phyloP scores from a whole-genome alignment of 1,140 invertebrate genomes.

The Hydropsyche tenuis region DNA sequence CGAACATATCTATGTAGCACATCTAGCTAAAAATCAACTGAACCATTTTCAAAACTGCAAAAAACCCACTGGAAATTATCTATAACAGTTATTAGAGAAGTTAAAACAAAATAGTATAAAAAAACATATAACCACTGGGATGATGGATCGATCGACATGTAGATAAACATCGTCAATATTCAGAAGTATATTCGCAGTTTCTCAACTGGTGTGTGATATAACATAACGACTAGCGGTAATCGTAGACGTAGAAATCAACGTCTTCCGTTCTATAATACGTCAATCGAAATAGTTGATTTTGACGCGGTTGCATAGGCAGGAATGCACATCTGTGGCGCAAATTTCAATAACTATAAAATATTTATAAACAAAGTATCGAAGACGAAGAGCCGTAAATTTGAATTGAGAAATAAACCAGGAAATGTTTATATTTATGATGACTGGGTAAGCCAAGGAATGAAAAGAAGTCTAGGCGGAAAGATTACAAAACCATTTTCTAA shows the following conservation, averaged over 20 bases:
- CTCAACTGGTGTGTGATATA: conserved; percentile 13
- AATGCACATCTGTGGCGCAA: too few species aligned
- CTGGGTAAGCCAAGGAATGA: too few species aligned
- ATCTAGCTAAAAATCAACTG: conserved; percentile 4
- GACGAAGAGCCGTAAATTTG: too few species aligned
- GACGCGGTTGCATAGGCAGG: not conserved
- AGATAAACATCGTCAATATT: not conserved
- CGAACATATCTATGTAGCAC: not conserved
- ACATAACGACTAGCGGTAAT: conserved; percentile 5
- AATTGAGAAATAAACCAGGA: too few species aligned
- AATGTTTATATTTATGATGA: too few species aligned
- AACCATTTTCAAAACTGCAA: not conserved
- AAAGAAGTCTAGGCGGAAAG: too few species aligned
- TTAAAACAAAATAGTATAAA: not conserved
- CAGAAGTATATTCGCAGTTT: conserved; percentile 1
- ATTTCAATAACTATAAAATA: too few species aligned
- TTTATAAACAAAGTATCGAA: too few species aligned
- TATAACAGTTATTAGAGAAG: not conserved
- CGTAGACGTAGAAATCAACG: not conserved
- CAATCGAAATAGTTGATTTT: not conserved
- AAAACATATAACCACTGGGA: not conserved
- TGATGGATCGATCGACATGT: not conserved
- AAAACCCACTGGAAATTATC: not conserved
- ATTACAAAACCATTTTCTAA: too few species aligned
- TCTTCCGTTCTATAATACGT: conserved; percentile 13